phyloP scores from a whole-genome alignment of 2,797 vertebrate species.

The Pseudomugil gertrudae region DNA sequence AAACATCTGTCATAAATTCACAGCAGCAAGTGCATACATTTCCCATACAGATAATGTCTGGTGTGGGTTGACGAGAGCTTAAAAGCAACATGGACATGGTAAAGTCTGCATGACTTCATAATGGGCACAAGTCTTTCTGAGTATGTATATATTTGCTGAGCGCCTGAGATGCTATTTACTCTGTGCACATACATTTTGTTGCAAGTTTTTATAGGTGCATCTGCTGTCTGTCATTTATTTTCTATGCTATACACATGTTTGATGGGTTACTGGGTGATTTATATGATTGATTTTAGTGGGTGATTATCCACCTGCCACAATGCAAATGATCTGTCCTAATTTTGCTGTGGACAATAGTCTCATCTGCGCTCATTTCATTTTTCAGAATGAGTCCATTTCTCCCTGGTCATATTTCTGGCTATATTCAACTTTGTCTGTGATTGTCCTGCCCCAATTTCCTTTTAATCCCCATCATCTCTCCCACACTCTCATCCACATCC shows the following conservation, averaged over 20 bases:
- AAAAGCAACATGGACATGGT: constrained; percentile 53
- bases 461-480: constrained; percentile 66
- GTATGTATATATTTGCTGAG: constrained; percentile 40
- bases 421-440: constrained; percentile 46
- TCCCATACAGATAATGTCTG: constrained; percentile 82
- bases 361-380: constrained; percentile 29
- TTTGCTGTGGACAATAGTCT: constrained; percentile 43
- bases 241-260: constrained; percentile 46
- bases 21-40: constrained; percentile 82
- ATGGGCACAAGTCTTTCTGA: constrained; percentile 41
- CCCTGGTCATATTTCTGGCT: constrained; percentile 31
- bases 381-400: constrained; percentile 27
- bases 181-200: constrained; percentile 38
- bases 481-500: constrained; percentile 51
- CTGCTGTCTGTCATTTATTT: constrained; percentile 60
- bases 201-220: constrained; percentile 63
- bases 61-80: constrained; percentile 69
- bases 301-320: constrained; percentile 68
- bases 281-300: constrained; percentile 57
- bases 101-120: constrained; percentile 56
- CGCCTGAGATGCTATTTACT: constrained; percentile 52
- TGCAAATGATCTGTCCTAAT: constrained; percentile 60
- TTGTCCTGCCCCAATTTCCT: constrained; percentile 55
- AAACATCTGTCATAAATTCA: constrained; percentile 83
- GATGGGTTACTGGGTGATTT: constrained; percentile 41